Base-by-base conservation (phyloP, 2,888 invertebrate species). In the Oxyscelio sp. region DNA sequence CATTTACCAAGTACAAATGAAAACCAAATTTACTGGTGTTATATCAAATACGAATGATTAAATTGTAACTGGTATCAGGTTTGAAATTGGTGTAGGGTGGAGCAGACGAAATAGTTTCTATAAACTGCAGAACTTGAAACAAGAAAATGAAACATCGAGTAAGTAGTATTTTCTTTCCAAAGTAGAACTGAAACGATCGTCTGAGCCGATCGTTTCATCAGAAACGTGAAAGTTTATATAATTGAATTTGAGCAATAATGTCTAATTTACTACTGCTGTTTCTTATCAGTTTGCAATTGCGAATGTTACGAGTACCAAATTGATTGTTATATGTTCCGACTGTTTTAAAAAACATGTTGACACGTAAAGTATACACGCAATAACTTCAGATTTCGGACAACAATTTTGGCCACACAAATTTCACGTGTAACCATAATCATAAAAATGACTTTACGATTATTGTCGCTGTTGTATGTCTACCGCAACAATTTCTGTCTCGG, bases 401-500 rank as follows among this genome's bases (percentile, higher is more conserved):
- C 71, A 45, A 8, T 65, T 56, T 66, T 38, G 45, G 65, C 19
- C 19, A 11, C 48, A 58, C 56, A 65, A 75, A 75, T 66, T 59
- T 17, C 17, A 17, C 56, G 48, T 11, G 48, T 48, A 31, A 75
- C 40, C 63, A 54, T 66, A 75, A 75, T 75, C 75, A 48, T 75
- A 75, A 75, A 75, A 66, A 75, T 75, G 38, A 66, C 34, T 75
- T 54, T 75, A 75, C 65, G 65, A 65, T 75, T 75, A 75, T 75
- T 65, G 58, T 75, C 45, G 58, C 8, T 38, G 19, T 75, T 65
- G 65, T 58, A 56, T 54, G 58, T 75, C 58, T 31, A 27, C 58
- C 38, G 24, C 56, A 31, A 24, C 56, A 65, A 58, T 75, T 65
- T 75, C 75, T 65, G 58, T 66, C 56, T 24, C 8, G 56, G 38